Base-by-base conservation (phyloP, 2,113 vertebrate genomes). In the Cyphomyrus discorhynchus region DNA sequence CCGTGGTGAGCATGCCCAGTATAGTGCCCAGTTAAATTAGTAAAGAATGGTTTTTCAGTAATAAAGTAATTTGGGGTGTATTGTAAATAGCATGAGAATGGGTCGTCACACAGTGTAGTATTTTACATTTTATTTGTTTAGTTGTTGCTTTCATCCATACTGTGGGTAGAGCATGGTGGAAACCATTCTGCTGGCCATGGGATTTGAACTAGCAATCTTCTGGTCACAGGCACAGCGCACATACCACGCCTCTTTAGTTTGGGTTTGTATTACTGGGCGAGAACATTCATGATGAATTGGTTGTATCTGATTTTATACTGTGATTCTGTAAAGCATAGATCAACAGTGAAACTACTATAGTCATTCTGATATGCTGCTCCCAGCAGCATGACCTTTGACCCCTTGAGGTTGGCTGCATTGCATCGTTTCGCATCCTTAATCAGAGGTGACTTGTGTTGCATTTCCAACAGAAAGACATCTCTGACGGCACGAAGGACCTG, bases 391-490 rank as follows among this genome's bases (percentile, higher is more conserved):
- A 66, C 62, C 27, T 70, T 31, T 13, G 62, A 70, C 62, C 9
- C 10, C 8, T 31, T 70, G 62, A 31, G 62, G 10, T 70, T 27
- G 62, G n/a, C 62, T 70, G 62, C 27, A 27, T 70, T 11, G n/a
- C 62, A 1, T 11, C 1, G n/a, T 4, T 45, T 15, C n/a, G 66
- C n/a, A 6, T 89, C 11, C 19, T 50, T 56, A 82, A 82, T 39
- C 39, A 49, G 10, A 80, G 45, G 27, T 39, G 24, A 47, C 15
- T 31, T 47, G n/a, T 88, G 87, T 31, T 46, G 70, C 91, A 19
- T 77, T 6, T 90, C 91, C 49, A 93, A 91, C 94, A 99, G 98
- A 99, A 99, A 94, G 98, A 99, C 91, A 95, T 96, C 91, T 96
- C 96, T 0, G 98, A 98, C 0, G 97, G 94, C 90, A 91, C 95